Evolutionary conservation across 1,140 invertebrate species (phyloP).

Genomic region (Hestina assimilis): DNA sequence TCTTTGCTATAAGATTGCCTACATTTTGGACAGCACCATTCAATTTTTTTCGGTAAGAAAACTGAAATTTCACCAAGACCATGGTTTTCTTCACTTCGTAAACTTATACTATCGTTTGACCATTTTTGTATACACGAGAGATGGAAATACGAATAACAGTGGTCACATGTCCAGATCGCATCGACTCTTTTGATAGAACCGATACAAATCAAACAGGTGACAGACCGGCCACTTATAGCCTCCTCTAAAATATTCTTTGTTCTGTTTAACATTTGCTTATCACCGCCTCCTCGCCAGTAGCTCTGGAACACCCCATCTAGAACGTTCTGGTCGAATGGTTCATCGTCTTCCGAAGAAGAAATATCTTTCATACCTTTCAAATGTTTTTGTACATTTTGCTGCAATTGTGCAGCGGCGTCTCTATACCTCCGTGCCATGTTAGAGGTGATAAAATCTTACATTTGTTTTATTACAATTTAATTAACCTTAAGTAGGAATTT

Average conservation of each 20-base stretch:
- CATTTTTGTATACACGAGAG: slow-evolving; percentile 94
- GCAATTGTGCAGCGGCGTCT: slow-evolving; percentile 65
- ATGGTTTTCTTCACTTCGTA: slow-evolving; percentile 80
- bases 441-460: neutral
- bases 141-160: slow-evolving; percentile 91
- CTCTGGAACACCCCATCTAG: slow-evolving; percentile 62
- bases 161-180: slow-evolving; percentile 90
- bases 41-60: slow-evolving; percentile 70
- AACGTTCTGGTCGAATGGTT: slow-evolving; percentile 56
- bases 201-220: slow-evolving; percentile 95
- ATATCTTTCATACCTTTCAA: slow-evolving; percentile 62
- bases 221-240: slow-evolving; percentile 86
- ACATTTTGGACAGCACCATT: slow-evolving; percentile 93
- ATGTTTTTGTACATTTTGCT: slow-evolving; percentile 68
- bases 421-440: slow-evolving; percentile 62
- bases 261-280: slow-evolving; percentile 53
- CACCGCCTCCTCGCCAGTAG: slow-evolving; percentile 60
- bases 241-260: slow-evolving; percentile 87
- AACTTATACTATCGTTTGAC: slow-evolving; percentile 92
- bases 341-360: slow-evolving; percentile 69
- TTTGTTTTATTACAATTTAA: neutral
- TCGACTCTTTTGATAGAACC: slow-evolving; percentile 90
- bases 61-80: slow-evolving; percentile 75
- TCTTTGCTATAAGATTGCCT: slow-evolving; percentile 86
- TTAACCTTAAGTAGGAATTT: neutral